Evolutionary conservation across 2,888 invertebrate species (phyloP).

Genomic region (Theretra japonica): DNA sequence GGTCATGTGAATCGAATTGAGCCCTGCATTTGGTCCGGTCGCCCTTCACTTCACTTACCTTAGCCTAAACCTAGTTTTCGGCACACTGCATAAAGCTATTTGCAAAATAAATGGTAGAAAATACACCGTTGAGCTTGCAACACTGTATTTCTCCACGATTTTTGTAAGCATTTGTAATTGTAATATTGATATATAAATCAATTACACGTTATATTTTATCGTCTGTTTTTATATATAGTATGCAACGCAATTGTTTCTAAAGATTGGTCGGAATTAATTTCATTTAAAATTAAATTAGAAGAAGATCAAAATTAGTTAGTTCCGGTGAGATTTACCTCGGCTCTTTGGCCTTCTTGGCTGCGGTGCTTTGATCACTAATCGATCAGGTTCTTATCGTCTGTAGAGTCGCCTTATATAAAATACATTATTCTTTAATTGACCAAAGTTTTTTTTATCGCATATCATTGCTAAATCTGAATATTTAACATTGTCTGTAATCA

Average conservation of each 20-base stretch:
- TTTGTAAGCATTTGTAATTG: background rate
- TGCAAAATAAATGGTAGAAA: conserved; percentile 12
- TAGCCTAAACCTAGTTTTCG: conserved; percentile 20
- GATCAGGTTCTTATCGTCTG: no score
- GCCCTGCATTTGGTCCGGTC: background rate
- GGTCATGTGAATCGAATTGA: background rate
- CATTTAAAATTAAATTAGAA: no score
- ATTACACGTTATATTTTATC: background rate
- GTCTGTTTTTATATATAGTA: background rate
- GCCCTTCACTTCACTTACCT: conserved; percentile 21
- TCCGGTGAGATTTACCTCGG: no score
- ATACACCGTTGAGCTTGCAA: background rate
- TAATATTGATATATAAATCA: conserved; percentile 1
- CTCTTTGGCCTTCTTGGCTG: no score
- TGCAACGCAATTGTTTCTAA: background rate
- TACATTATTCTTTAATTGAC: no score
- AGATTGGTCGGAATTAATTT: background rate
- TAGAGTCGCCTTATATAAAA: no score
- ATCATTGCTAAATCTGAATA: no score
- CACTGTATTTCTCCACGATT: conserved; percentile 1
- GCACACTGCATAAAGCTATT: background rate
- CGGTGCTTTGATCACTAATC: no score
- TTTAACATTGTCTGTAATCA: no score
- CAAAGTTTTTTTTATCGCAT: no score
- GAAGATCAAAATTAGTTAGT: no score